Percentiles rank a stretch among this genome's conserved stretches.
These are phyloP conservation scores for Ryuthela nishihirai DNA, from an alignment of 2,888 invertebrate genomes.

Conservation along the genomic window DNA sequence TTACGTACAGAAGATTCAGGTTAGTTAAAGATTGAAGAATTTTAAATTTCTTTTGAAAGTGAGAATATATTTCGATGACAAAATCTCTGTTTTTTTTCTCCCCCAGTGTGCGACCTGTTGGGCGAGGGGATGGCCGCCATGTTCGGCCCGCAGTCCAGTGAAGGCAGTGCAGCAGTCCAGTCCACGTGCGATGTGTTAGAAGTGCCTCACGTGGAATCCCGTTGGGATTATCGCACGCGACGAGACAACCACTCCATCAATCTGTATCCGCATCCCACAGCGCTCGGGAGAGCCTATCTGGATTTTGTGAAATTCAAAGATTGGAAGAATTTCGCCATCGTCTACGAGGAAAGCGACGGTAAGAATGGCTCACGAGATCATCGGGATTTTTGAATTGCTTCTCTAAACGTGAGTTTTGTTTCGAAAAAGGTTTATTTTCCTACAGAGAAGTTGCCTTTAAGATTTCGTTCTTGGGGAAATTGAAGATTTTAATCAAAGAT, in stretches of 20 bases:
- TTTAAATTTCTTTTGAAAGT: no score
- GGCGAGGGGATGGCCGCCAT: conserved; percentile 46
- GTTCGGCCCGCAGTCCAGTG: conserved; percentile 51
- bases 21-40: no score
- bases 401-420: no score
- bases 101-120: conserved; percentile 42
- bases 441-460: no score
- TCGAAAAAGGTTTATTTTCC: no score
- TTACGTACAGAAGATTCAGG: no score
- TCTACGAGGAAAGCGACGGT: conserved; percentile 53
- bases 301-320: conserved; percentile 49
- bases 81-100: background rate
- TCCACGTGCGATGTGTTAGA: conserved; percentile 52
- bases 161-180: conserved; percentile 51
- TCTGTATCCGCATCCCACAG: conserved; percentile 51
- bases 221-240: conserved; percentile 42
- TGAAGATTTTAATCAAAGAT: no score
- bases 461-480: no score
- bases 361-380: conserved; percentile 26
- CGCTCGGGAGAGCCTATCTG: conserved; percentile 49
- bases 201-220: conserved; percentile 52
- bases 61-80: no score
- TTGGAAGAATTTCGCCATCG: conserved; percentile 51
- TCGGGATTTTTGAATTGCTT: no score
- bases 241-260: conserved; percentile 49